Evolutionary conservation across 2,888 invertebrate species (phyloP), one percentile per base, ranked within the genome.

Genomic region (Hedya salicella): DNA sequence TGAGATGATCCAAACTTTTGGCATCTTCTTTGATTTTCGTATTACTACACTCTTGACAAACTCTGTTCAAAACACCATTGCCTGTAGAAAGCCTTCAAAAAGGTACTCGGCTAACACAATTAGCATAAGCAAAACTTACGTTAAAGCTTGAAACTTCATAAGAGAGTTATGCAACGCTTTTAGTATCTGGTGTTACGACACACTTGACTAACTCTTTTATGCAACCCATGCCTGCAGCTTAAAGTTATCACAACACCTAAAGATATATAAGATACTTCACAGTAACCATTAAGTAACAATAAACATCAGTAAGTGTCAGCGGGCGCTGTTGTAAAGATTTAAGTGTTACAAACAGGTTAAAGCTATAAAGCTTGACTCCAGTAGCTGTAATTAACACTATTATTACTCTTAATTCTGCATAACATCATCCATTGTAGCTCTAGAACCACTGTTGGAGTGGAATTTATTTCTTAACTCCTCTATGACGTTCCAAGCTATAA

Each of bases 341-440:
- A 42, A 16, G 42, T 42, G 42, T n/a, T 16, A 42, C 16, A 42
- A 42, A 16, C 16, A 42, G 42, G 42, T 42, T 16, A 42, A 42
- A 42, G 42, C 16, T 42, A 16, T 42, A 16, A 42, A 14, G 5
- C 42, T 42, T 42, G 6, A 42, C 14, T 42, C 4, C 16, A 42
- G 6, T 16, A 14, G 42, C 42, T 42, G 14, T 42, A 16, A 16
- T 14, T 42, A 16, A 16, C 42, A 42, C 42, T 42, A 14, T 42
- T 42, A n/a, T 42, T 14, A 39, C 21, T 36, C 25, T 25, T 6
- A 25, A 25, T 14, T n/a, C 17, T 54, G 13, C 13, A 17, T 17
- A 14, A 49, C 14, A 17, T 16, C 19, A 19, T 49, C 13, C 13
- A 16, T 14, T 16, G 13, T 19, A 13, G 16, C 19, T 16, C 13